Conservation (phyloP, 2,113 vertebrate genomes). For the Eolophus roseicapilla region DNA sequence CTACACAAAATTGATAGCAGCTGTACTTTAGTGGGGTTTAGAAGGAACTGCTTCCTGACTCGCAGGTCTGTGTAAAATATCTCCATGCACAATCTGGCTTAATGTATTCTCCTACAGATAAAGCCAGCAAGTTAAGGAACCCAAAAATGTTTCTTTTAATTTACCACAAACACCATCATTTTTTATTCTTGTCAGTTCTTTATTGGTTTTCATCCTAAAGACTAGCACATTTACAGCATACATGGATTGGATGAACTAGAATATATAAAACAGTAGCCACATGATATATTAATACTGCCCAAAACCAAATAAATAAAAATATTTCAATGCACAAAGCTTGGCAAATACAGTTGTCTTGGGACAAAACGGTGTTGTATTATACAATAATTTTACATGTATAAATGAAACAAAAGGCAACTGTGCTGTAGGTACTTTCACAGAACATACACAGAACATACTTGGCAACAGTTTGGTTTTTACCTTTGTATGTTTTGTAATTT, state of each 20-base stretch:
- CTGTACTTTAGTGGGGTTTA: background rate
- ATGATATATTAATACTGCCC: conserved; percentile 80
- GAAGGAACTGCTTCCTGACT: background rate
- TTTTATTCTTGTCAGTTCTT: conserved; percentile 73
- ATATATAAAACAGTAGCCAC: conserved; percentile 81
- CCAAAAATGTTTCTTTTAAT: background rate
- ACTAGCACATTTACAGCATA: conserved; percentile 85
- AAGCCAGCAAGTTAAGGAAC: background rate
- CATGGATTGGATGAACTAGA: conserved; percentile 73
- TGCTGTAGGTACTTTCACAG: conserved; percentile 69
- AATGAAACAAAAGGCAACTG: conserved; percentile 73
- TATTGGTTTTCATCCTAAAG: conserved; percentile 77
- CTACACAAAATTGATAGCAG: background rate
- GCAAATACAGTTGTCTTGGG: conserved; percentile 67
- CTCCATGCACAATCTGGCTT: background rate
- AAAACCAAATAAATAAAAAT: conserved; percentile 84
- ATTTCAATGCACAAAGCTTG: conserved; percentile 74
- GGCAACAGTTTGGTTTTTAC: conserved; percentile 41
- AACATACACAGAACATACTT: conserved; percentile 55
- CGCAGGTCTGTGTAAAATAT: background rate
- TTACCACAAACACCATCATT: background rate
- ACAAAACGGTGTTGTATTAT: conserved; percentile 67
- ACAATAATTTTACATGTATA: conserved; percentile 75
- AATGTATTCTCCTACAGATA: background rate
- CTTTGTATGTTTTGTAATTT: conserved; percentile 16